Base-by-base conservation (phyloP, 2,113 vertebrate species). In the Oncorhynchus gorbuscha region DNA sequence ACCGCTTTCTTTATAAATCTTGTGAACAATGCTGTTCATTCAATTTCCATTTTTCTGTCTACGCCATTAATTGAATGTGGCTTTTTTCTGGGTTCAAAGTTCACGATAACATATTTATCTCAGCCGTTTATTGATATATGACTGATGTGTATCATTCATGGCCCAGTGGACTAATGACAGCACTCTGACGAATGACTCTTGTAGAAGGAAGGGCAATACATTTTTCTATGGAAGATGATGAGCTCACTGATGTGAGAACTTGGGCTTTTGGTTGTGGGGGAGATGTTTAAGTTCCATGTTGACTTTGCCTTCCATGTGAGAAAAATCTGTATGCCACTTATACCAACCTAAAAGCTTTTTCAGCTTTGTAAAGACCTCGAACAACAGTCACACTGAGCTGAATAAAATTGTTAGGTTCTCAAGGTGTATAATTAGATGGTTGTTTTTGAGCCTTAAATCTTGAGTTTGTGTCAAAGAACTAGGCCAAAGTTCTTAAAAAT, bases 111-210 rank as follows among this genome's bases (percentile, higher is more conserved):
- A 61, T 59, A 81, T 32, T 81, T 90, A 89, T 90, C 85, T 75
- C 59, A 70, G 59, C 11, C 35, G 72, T 88, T 86, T 91, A 91
- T 90, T 80, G 83, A 80, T 83, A 6, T 76, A n/a, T 76, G 2
- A 32, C 9, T 22, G 39, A 69, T 22, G 16, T 30, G 39, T 59
- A 18, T 55, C 68, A 58, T 35, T 24, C 66, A 62, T 68, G 80
- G 75, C 80, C 84, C 84, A 73, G 81, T 77, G 84, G 80, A 76
- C 75, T 49, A 73, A 86, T 83, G 80, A 73, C 58, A 35, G 9
- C 69, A 9, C 18, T 6, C 32, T 22, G 45, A 14, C 18, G 48
- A 80, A 72, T 76, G 35, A 61, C 55, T 45, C 20, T n/a, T 9
- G 22, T 26, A 45, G 13, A 20, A 9, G 30, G 18, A 55, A 55